A percentile compares a stretch with the other conserved stretches of the same genome.
Evolutionary conservation across 2,113 vertebrate genomes (phyloP).

Genomic region (Strix uralensis): DNA sequence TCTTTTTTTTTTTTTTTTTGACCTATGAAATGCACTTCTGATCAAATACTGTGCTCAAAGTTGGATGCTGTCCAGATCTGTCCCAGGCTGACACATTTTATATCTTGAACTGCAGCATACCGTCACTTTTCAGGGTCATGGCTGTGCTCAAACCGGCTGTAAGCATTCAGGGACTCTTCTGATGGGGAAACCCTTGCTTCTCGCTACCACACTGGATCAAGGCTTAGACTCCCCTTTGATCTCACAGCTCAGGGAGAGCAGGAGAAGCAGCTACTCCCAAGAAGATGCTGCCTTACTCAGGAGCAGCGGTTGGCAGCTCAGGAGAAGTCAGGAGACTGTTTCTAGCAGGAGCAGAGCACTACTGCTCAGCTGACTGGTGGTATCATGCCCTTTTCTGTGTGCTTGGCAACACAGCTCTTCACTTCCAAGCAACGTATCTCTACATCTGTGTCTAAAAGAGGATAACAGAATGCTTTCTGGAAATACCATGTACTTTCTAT

Average conservation of each 20-base stretch:
- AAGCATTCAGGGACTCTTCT: not conserved
- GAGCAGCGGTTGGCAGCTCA: not conserved
- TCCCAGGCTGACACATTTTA: not conserved
- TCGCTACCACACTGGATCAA: fast-evolving
- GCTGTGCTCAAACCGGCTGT: not conserved
- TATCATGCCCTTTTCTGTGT: not conserved
- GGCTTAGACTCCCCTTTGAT: not conserved
- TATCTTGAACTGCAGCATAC: not conserved
- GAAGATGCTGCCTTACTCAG: not conserved
- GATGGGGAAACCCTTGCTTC: not conserved
- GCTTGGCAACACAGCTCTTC: not conserved
- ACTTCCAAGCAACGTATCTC: not conserved
- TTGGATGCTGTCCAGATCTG: not conserved
- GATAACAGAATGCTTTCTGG: not conserved
- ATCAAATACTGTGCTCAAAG: not conserved
- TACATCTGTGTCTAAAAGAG: not conserved
- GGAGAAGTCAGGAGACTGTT: not conserved
- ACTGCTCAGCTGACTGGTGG: not conserved
- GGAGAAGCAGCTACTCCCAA: not conserved
- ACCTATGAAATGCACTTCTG: not conserved
- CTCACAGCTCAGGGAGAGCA: not conserved
- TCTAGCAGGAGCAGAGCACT: not conserved
- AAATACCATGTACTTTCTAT: not conserved
- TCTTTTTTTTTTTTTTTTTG: not conserved
- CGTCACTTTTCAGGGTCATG: not conserved